Conservation (phyloP, 1,140 invertebrate species). For the Harlomillsia oculata region DNA sequence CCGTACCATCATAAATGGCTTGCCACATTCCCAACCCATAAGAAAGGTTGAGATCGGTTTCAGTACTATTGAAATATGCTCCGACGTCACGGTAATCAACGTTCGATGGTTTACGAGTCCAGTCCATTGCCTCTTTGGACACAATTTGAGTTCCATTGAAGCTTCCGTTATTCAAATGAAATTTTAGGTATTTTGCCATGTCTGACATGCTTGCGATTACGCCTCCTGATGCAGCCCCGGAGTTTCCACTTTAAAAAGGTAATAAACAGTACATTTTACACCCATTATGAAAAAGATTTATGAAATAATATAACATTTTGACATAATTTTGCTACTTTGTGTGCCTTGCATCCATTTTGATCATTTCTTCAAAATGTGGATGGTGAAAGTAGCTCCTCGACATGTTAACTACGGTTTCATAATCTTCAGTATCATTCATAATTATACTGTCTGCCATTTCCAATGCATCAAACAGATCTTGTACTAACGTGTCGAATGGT, state of each 20-base stretch:
- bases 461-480: not conserved
- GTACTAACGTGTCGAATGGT: constrained; percentile 5
- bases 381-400: constrained; percentile 6
- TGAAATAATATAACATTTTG: not conserved
- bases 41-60: not conserved
- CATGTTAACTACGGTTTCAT: not conserved
- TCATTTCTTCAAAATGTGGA: not conserved
- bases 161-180: constrained; percentile 19
- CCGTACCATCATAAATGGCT: constrained; percentile 13
- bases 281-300: not conserved
- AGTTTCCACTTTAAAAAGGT: not conserved
- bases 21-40: not conserved
- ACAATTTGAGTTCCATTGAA: constrained; percentile 11
- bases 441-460: constrained; percentile 5
- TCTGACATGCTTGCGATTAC: constrained; percentile 5
- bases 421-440: constrained; percentile 6
- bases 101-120: not conserved
- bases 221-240: constrained; percentile 3
- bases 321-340: not conserved
- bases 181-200: constrained; percentile 16
- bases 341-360: not conserved
- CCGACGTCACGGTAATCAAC: not conserved
- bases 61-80: not conserved
- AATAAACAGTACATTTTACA: not conserved
- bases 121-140: constrained; percentile 5